These are phyloP conservation scores for Eublepharis macularius DNA, from an alignment of 2,113 vertebrate species.

Conservation along the genomic window DNA sequence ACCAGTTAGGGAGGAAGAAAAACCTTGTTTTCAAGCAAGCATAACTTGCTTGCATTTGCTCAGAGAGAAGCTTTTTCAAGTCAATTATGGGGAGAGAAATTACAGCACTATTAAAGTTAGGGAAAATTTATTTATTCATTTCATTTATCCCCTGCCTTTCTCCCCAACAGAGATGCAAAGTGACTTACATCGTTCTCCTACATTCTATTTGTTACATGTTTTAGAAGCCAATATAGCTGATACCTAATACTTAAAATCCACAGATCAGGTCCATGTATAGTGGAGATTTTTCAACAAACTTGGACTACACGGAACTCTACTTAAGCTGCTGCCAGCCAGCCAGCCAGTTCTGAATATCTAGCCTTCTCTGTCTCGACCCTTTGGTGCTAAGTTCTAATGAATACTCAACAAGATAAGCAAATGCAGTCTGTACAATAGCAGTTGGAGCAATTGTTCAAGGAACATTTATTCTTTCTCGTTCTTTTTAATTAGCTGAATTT, in stretches of 20 bases:
- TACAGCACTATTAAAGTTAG: not conserved
- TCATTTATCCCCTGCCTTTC: too few species aligned
- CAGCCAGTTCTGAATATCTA: not conserved
- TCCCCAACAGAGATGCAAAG: too few species aligned
- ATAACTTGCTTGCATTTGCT: not conserved
- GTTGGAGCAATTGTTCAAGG: slow-evolving; percentile 12
- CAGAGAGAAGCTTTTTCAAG: not conserved
- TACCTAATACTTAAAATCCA: too few species aligned
- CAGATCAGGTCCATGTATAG: too few species aligned
- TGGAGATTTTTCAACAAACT: too few species aligned
- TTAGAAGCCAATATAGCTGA: not conserved
- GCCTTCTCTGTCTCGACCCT: not conserved
- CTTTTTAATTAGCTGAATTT: slow-evolving; percentile 56
- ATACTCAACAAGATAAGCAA: slow-evolving; percentile 33
- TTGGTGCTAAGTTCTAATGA: slow-evolving; percentile 23
- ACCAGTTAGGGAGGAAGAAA: too few species aligned
- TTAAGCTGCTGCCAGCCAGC: not conserved
- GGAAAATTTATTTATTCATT: too few species aligned
- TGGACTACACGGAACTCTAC: not conserved
- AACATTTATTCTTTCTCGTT: slow-evolving; percentile 39
- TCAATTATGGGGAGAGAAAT: too few species aligned
- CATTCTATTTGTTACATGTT: not conserved
- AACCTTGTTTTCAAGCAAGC: not conserved
- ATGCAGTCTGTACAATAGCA: slow-evolving; percentile 7
- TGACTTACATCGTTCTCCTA: too few species aligned